Evolutionary conservation across 1,140 invertebrate genomes (phyloP).

Genomic region (Liolophura sinensis): DNA sequence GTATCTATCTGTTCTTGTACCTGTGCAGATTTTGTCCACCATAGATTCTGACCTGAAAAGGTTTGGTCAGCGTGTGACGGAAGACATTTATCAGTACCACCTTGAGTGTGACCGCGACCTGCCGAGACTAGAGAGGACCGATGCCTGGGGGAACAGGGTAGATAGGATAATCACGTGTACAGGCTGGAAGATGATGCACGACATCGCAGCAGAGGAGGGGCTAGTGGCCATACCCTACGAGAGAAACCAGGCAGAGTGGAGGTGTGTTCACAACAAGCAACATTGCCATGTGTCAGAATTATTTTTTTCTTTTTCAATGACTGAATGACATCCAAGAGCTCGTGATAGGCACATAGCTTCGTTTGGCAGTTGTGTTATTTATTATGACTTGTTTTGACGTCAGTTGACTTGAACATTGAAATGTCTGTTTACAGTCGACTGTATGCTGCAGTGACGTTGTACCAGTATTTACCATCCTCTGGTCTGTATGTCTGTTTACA

Average conservation of each 20-base stretch:
- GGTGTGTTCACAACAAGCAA: too few relatives aligned
- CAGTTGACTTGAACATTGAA: too few relatives aligned
- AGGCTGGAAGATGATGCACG: conserved; percentile 66
- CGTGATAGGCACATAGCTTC: too few relatives aligned
- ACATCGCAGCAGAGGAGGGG: conserved; percentile 66
- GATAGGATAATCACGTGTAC: conserved; percentile 63
- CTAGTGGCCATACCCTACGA: conserved; percentile 66
- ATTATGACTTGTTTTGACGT: too few relatives aligned
- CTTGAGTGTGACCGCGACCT: conserved; percentile 63
- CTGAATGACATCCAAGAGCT: too few relatives aligned
- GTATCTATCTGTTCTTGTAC: neutral
- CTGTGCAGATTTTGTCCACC: conserved; percentile 22
- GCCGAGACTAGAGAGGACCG: conserved; percentile 60
- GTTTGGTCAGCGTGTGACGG: conserved; percentile 61
- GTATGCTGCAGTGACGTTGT: too few relatives aligned
- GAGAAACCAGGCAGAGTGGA: conserved; percentile 57
- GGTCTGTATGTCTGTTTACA: too few relatives aligned
- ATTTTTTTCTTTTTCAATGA: too few relatives aligned
- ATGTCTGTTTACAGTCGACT: too few relatives aligned
- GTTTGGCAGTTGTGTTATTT: too few relatives aligned
- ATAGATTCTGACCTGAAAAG: conserved; percentile 57
- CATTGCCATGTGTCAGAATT: too few relatives aligned
- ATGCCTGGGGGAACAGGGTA: conserved; percentile 65
- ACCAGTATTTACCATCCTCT: too few relatives aligned
- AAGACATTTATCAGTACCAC: conserved; percentile 62